Evolutionary conservation across 2,888 invertebrate species (phyloP), one percentile per base, ranked within the genome.

Genomic region (Dastarcus helophoroides): DNA sequence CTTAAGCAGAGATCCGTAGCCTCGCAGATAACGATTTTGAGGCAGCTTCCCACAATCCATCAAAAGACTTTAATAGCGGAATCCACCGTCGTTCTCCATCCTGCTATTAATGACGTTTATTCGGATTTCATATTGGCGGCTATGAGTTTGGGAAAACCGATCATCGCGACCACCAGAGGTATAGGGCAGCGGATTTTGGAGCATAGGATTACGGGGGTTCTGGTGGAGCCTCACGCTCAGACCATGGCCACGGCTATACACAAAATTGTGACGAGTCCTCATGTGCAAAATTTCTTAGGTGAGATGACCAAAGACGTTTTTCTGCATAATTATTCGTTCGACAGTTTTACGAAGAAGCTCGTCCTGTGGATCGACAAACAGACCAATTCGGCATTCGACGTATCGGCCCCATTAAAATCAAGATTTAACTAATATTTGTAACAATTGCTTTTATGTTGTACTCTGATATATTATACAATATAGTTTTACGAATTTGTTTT

Each of bases 221-320:
- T 56, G 15, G 44, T 56, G 2, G 56, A 58, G 23, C 49, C 54
- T 0, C 47, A 51, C 10, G 44, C 56, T 1, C 43, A 44, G 19
- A 44, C 50, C 13, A 50, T 58, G 33, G 56, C 58, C 1, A 42
- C 47, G 1, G 54, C 53, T 0, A 48, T 59, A 48, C 48, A 46
- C 30, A 58, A 57, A 38, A 28, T 60, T 6, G 45, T 53, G 14
- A 43, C 42, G 31, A 56, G 50, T 36, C 51, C 52, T 0, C 52
- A 54, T 31, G 40, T 58, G 31, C 51, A 52, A 29, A 41, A 46
- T 7, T 60, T 58, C 37, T 35, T 58, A 26, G 52, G 57, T 6
- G 53, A 57, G 29, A 56, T 58, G 53, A 53, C 55, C 0, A 46
- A 43, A 26, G 54, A 56, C 13, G 33, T 46, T 1, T 60, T 52